These are phyloP conservation scores for Drosophila tani DNA, from an alignment of 1,140 invertebrate genomes.

Conservation along the genomic window DNA sequence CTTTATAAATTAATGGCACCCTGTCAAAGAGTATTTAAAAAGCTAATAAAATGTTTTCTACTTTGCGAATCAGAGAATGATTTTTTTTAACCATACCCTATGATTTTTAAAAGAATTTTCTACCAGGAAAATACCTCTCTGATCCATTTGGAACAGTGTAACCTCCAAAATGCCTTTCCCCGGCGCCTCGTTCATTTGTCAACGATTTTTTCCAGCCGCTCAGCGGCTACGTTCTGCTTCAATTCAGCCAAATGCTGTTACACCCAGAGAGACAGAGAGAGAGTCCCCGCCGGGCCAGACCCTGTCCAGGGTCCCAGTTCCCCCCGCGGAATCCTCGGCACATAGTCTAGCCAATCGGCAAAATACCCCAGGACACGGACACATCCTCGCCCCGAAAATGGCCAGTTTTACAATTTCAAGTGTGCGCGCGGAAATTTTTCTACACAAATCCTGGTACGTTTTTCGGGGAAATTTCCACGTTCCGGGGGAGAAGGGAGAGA, in stretches of 20 bases:
- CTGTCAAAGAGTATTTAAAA: too few species aligned
- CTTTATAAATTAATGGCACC: too few species aligned
- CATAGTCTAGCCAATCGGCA: conserved; percentile 45
- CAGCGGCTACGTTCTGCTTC: conserved; percentile 75
- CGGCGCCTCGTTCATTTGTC: conserved; percentile 34
- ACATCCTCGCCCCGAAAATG: conserved; percentile 39
- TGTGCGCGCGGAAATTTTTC: conserved; percentile 61
- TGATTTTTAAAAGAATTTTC: background rate
- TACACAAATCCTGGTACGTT: conserved; percentile 69
- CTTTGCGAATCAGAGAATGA: background rate
- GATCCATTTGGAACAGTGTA: conserved; percentile 20
- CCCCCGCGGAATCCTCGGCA: background rate
- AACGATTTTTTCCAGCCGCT: conserved; percentile 66
- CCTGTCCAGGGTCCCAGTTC: background rate
- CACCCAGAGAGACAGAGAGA: conserved; percentile 26
- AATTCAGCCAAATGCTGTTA: conserved; percentile 80
- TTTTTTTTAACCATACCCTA: background rate
- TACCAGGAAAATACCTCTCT: too few species aligned
- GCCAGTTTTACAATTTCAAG: conserved; percentile 80
- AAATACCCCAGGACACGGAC: conserved; percentile 12
- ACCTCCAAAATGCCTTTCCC: conserved; percentile 30
- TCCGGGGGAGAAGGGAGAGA: background rate
- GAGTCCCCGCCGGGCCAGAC: background rate
- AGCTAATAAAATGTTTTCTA: too few species aligned
- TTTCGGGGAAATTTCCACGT: conserved; percentile 27